A percentile compares a stretch with the other conserved stretches of the same genome.
These are phyloP conservation scores for Geodia barretti DNA, from an alignment of 37 sponge, comb jelly and placozoan species.

Conservation along the genomic window DNA sequence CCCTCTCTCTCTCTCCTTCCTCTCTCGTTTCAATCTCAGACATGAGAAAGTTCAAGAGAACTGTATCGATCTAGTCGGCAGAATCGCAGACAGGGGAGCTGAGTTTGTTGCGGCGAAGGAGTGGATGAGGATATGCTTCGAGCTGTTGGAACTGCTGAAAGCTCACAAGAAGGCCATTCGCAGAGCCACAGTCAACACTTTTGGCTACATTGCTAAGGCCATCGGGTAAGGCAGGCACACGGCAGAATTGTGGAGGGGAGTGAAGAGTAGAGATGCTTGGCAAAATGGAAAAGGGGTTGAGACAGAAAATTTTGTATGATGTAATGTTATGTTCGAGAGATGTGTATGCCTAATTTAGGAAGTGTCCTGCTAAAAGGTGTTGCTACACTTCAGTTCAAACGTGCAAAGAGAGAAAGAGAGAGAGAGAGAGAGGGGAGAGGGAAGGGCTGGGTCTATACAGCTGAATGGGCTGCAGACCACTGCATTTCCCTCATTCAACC, in stretches of 20 bases:
- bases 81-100: slow-evolving; percentile 95
- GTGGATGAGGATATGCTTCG: slow-evolving; percentile 99
- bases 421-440: background rate
- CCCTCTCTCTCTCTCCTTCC: slow-evolving; percentile 7
- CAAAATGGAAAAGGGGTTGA: background rate
- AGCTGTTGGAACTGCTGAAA: slow-evolving; percentile 94
- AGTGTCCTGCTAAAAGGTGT: no score
- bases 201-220: slow-evolving; percentile 99
- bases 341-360: no score
- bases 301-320: background rate
- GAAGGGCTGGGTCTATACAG: background rate
- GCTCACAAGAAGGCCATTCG: slow-evolving; percentile 99
- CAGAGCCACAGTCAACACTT: slow-evolving; percentile 97
- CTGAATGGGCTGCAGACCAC: no score
- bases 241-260: no score
- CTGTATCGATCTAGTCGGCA: slow-evolving; percentile 96
- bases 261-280: background rate
- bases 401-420: no score
- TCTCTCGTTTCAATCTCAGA: no score
- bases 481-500: no score
- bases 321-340: background rate
- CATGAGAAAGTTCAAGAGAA: slow-evolving; percentile 99
- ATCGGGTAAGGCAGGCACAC: slow-evolving; percentile 91
- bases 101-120: slow-evolving; percentile 93
- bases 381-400: no score